These are phyloP conservation scores for Aromia moschata DNA, from an alignment of 2,888 invertebrate species.

Conservation along the genomic window DNA sequence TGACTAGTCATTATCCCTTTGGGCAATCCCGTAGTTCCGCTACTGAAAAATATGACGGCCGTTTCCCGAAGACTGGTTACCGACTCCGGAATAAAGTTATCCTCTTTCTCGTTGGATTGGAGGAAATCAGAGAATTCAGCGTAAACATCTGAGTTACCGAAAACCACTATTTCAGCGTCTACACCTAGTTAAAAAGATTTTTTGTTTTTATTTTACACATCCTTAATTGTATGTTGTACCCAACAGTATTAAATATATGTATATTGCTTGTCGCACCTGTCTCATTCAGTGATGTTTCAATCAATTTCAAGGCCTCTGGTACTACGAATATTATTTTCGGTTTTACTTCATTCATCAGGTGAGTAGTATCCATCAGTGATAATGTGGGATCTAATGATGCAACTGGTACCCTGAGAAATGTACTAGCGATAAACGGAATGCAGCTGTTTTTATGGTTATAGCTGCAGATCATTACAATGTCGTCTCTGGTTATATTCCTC, in stretches of 20 bases:
- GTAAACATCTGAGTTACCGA: constrained; percentile 44
- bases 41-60: constrained; percentile 52
- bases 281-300: constrained; percentile 46
- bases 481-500: constrained; percentile 59
- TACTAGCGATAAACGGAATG: constrained; percentile 64
- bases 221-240: too few relatives aligned
- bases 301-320: constrained; percentile 42
- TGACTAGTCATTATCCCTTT: constrained; percentile 56
- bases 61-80: constrained; percentile 38
- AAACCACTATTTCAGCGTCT: constrained; percentile 50
- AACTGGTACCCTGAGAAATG: constrained; percentile 61
- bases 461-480: constrained; percentile 64
- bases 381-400: constrained; percentile 52
- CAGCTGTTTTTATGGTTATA: constrained; percentile 62
- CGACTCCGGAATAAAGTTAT: constrained; percentile 45
- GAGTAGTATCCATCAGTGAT: constrained; percentile 46
- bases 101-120: constrained; percentile 44
- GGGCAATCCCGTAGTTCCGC: constrained; percentile 58
- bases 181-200: constrained; percentile 23
- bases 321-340: constrained; percentile 54
- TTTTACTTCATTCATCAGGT: constrained; percentile 48
- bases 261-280: too few relatives aligned
- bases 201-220: too few relatives aligned
- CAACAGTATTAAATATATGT: too few relatives aligned
- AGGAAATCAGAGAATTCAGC: constrained; percentile 46